Evolutionary conservation across 2,797 vertebrate species (phyloP).

Genomic region (Sylvia borin): DNA sequence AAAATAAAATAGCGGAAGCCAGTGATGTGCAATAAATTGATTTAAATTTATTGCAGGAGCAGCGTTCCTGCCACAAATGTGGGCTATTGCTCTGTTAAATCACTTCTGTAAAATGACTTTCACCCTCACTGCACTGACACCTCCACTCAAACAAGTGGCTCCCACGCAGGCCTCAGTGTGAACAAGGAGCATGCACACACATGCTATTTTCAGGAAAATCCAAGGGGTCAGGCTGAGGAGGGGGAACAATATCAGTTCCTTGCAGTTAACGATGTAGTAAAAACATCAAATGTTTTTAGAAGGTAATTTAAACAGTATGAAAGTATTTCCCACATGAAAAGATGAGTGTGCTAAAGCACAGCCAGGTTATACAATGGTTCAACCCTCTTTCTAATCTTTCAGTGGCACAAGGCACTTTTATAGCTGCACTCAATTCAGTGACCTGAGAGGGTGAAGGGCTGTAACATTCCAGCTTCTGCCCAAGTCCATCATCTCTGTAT

Average conservation of each 20-base stretch:
- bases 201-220: not conserved
- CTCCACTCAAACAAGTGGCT: constrained; percentile 5
- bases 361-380: not conserved
- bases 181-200: not conserved
- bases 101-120: not conserved
- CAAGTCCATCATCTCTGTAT: not conserved
- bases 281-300: not conserved
- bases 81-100: not conserved
- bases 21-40: constrained; percentile 12
- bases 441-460: not conserved
- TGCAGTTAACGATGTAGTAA: not conserved
- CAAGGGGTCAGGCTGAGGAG: not conserved
- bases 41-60: not conserved
- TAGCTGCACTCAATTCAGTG: not conserved
- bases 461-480: not conserved
- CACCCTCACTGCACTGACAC: not conserved
- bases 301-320: not conserved
- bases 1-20: constrained; percentile 13
- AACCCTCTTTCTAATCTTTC: not conserved
- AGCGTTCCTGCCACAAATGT: not conserved
- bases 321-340: not conserved
- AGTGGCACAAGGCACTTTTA: not conserved
- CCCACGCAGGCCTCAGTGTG: not conserved
- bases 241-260: not conserved
- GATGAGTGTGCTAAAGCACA: not conserved